These are phyloP conservation scores for Cantharis nigra DNA, from an alignment of 2,888 invertebrate genomes.

Conservation along the genomic window DNA sequence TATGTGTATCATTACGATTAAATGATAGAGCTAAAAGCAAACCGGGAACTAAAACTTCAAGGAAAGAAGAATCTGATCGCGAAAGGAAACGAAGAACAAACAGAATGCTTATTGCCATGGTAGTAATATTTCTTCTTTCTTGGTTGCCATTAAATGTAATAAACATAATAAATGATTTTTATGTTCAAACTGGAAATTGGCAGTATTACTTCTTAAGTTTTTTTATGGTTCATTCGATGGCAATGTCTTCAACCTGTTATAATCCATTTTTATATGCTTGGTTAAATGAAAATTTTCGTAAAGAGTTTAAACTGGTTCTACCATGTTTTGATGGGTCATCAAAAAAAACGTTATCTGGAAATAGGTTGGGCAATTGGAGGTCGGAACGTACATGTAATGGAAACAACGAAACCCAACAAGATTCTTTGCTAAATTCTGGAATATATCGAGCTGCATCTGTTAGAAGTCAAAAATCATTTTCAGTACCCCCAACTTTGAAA, in stretches of 20 bases:
- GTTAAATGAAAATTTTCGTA: constrained; percentile 93
- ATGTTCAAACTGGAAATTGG: constrained; percentile 73
- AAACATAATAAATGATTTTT: constrained; percentile 85
- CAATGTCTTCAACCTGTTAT: constrained; percentile 94
- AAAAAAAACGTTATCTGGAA: constrained; percentile 45
- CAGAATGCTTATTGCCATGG: constrained; percentile 98
- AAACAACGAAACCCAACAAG: constrained; percentile 73
- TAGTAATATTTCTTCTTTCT: constrained; percentile 92
- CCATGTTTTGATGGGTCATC: constrained; percentile 61
- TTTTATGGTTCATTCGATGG: constrained; percentile 85
- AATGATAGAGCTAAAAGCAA: constrained; percentile 82
- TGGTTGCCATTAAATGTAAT: constrained; percentile 93
- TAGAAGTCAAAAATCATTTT: constrained; percentile 47
- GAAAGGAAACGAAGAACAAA: constrained; percentile 90
- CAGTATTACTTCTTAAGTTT: constrained; percentile 87
- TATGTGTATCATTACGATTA: constrained; percentile 86
- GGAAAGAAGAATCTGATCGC: constrained; percentile 87
- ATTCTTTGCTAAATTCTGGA: constrained; percentile 53
- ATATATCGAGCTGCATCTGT: constrained; percentile 63
- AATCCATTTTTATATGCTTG: constrained; percentile 94
- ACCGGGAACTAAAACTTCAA: constrained; percentile 82
- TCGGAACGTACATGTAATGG: constrained; percentile 77
- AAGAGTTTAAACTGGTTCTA: constrained; percentile 81
- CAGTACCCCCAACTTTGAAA: constrained; percentile 48
- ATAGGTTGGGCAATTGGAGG: constrained; percentile 61